Percentiles rank a stretch among this genome's conserved stretches.
phyloP scores from a whole-genome alignment of 2,888 invertebrate species.

The Drosophila austrosaltans region DNA sequence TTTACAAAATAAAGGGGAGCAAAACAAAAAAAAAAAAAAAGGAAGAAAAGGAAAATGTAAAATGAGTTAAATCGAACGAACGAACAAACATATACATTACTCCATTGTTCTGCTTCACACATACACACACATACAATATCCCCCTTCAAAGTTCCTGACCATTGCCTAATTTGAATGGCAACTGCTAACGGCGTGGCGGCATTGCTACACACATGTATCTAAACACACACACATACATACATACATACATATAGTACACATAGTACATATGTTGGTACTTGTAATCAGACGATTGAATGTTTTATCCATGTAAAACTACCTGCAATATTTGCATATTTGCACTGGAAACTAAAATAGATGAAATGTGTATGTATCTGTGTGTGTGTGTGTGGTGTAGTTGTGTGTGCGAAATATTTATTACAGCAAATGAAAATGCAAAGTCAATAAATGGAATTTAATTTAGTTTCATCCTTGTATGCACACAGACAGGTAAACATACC shows the following conservation, averaged over 20 bases:
- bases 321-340: slow-evolving; percentile 42
- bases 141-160: background rate
- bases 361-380: background rate
- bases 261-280: slow-evolving; percentile 23
- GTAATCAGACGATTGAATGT: slow-evolving; percentile 61
- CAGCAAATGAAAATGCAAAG: slow-evolving; percentile 27
- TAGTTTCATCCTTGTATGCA: slow-evolving; percentile 7
- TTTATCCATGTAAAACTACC: slow-evolving; percentile 41
- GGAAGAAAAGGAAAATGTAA: slow-evolving; percentile 5
- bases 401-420: slow-evolving; percentile 36
- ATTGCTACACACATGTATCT: background rate
- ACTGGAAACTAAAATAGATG: slow-evolving; percentile 19
- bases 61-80: slow-evolving; percentile 32
- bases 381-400: background rate
- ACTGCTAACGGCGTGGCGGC: slow-evolving; percentile 27
- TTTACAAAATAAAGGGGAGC: slow-evolving; percentile 16
- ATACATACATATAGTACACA: slow-evolving; percentile 9
- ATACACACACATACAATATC: background rate
- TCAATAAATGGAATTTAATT: slow-evolving; percentile 44
- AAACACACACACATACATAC: slow-evolving; percentile 1
- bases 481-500: slow-evolving; percentile 6
- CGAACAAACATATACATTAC: background rate
- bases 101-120: slow-evolving; percentile 1
- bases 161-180: slow-evolving; percentile 12
- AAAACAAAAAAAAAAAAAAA: background rate